A percentile compares a stretch with the other conserved stretches of the same genome.
phyloP scores from a whole-genome alignment of 2,113 vertebrate genomes.

The Peromyscus californicus region DNA sequence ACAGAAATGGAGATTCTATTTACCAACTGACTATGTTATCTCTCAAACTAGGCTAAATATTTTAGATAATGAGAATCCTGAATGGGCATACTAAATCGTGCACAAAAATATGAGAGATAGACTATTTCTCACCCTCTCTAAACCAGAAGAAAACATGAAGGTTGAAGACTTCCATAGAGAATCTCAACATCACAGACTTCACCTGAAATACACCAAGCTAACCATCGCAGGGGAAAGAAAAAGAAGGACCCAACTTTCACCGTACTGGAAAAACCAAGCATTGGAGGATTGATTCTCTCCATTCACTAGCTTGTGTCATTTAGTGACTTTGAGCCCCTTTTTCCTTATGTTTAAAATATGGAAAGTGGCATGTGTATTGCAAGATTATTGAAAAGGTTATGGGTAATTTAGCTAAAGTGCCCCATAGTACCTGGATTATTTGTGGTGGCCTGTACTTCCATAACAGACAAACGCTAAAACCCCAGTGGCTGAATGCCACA shows the following conservation, averaged over 20 bases:
- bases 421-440: background rate
- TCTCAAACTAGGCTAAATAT: slow-evolving; percentile 57
- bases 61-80: slow-evolving; percentile 6
- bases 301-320: background rate
- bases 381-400: background rate
- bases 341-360: background rate
- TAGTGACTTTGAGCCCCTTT: background rate
- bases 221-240: rapidly evolving
- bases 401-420: background rate
- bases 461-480: background rate
- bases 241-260: background rate
- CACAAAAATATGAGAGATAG: background rate
- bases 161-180: background rate
- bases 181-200: background rate
- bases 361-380: background rate
- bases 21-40: background rate
- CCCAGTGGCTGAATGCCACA: background rate
- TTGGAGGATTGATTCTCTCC: background rate
- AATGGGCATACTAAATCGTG: background rate
- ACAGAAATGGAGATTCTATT: slow-evolving; percentile 42
- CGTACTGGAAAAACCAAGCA: background rate
- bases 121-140: background rate
- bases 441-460: background rate
- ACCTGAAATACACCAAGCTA: background rate
- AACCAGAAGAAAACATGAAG: background rate